phyloP scores from a whole-genome alignment of 2,797 vertebrate genomes.

The Chaetophractus vellerosus region DNA sequence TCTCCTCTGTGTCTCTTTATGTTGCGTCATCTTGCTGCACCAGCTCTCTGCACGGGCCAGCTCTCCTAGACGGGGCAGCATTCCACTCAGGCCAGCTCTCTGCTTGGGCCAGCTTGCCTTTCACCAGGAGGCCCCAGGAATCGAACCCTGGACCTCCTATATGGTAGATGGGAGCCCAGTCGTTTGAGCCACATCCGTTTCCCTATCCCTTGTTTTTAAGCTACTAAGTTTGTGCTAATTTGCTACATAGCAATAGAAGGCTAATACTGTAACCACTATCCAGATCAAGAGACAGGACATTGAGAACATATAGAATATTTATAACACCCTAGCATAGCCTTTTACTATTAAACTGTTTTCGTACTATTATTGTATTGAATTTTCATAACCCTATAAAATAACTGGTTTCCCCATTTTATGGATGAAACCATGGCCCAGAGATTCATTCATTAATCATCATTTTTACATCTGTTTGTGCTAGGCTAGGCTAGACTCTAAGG shows the following conservation, averaged over 20 bases:
- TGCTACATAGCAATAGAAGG: not conserved
- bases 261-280: not conserved
- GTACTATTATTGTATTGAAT: not conserved
- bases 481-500: not conserved
- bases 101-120: too few species aligned
- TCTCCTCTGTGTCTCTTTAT: too few species aligned
- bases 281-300: not conserved
- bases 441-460: not conserved
- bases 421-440: not conserved
- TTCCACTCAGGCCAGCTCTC: too few species aligned
- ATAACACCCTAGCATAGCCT: not conserved
- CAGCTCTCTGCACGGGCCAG: too few species aligned
- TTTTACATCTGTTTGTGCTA: not conserved
- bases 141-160: too few species aligned
- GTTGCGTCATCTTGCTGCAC: too few species aligned
- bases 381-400: constrained; percentile 21
- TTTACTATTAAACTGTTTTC: not conserved
- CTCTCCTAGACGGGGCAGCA: too few species aligned
- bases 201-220: not conserved
- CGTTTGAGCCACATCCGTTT: too few species aligned
- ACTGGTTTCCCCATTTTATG: not conserved
- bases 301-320: not conserved
- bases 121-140: too few species aligned
- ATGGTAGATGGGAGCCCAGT: too few species aligned
- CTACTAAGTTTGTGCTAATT: not conserved